Evolutionary conservation across 1,140 invertebrate species (phyloP).

Genomic region (Eumeta japonica): DNA sequence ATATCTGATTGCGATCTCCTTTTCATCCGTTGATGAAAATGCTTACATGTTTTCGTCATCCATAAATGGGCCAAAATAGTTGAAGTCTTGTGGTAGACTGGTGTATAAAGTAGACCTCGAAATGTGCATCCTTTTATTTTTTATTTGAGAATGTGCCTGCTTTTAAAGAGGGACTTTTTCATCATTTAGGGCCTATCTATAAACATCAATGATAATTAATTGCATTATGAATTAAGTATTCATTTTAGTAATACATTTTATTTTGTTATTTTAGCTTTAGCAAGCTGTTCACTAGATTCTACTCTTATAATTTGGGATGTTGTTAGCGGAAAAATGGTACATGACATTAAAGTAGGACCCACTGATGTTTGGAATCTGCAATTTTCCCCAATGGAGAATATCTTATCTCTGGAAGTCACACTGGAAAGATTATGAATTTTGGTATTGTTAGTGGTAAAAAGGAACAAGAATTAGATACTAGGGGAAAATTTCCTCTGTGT

Average conservation of each 20-base stretch:
- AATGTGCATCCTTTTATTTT: conserved; percentile 4
- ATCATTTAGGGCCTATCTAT: no score
- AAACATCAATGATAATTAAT: no score
- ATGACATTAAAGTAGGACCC: conserved; percentile 82
- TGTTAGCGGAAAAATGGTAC: conserved; percentile 78
- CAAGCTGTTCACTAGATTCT: conserved; percentile 89
- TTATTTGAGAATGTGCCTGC: background rate
- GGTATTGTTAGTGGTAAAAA: conserved; percentile 80
- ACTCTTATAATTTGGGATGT: conserved; percentile 90
- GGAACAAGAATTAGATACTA: conserved; percentile 85
- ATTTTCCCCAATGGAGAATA: conserved; percentile 91
- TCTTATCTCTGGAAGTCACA: conserved; percentile 87
- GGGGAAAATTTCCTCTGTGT: conserved; percentile 93
- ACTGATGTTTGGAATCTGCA: conserved; percentile 92
- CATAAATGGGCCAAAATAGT: no score
- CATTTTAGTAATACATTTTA: conserved; percentile 11
- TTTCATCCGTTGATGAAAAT: no score
- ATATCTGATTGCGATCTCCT: no score
- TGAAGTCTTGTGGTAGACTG: no score
- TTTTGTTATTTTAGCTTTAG: conserved; percentile 78
- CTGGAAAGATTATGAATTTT: conserved; percentile 89
- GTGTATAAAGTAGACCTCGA: background rate
- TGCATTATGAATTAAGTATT: no score
- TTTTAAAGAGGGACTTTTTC: background rate
- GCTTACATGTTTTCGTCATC: no score